A percentile compares a stretch with the other conserved stretches of the same genome.
Conservation (phyloP, 1,140 invertebrate species). For the Nautilus pompilius region DNA sequence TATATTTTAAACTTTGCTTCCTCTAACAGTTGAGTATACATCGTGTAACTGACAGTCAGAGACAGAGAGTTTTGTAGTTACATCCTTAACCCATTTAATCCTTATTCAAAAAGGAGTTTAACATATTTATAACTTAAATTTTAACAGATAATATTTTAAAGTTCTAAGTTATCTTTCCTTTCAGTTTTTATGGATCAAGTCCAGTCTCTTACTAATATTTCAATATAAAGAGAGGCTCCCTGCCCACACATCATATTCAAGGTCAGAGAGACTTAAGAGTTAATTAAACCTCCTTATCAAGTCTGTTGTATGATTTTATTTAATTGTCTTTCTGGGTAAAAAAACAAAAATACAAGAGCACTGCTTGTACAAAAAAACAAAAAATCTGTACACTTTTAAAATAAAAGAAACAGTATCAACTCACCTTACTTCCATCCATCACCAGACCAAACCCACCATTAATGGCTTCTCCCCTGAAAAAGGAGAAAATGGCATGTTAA, state of each 20-base stretch:
- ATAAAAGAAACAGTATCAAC: neutral
- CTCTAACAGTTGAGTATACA: too few relatives aligned
- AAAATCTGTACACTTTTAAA: neutral
- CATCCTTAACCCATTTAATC: too few relatives aligned
- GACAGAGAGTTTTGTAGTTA: too few relatives aligned
- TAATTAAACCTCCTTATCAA: neutral
- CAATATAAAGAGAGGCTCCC: neutral
- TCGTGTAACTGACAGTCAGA: too few relatives aligned
- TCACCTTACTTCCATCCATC: conserved; percentile 63
- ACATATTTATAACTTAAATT: too few relatives aligned
- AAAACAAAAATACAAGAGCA: neutral
- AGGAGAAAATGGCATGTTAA: conserved; percentile 7
- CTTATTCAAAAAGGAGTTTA: too few relatives aligned
- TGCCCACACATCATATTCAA: neutral
- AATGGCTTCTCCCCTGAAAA: conserved; percentile 65
- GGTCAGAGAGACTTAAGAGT: neutral
- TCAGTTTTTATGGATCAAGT: too few relatives aligned
- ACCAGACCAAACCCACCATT: conserved; percentile 71
- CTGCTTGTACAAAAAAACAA: neutral
- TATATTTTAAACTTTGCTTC: too few relatives aligned
- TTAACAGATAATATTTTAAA: too few relatives aligned
- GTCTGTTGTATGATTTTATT: neutral
- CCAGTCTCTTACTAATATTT: neutral
- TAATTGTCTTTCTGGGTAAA: neutral
- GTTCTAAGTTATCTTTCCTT: too few relatives aligned